These are phyloP conservation scores for Scaptomyza graminum DNA, from an alignment of 1,140 invertebrate genomes.

Conservation along the genomic window DNA sequence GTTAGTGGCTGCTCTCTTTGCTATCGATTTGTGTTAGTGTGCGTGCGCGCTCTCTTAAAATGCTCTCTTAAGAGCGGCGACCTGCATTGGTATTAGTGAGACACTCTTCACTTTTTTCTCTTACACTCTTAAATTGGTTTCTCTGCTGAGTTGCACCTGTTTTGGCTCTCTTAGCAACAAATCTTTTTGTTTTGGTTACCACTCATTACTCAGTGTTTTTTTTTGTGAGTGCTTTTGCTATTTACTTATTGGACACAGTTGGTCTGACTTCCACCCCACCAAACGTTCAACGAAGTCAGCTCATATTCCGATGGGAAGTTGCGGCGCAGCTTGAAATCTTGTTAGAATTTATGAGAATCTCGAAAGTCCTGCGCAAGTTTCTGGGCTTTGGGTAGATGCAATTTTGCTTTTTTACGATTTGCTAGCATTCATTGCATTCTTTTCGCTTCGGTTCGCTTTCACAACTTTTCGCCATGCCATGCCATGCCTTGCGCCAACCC, in stretches of 20 bases:
- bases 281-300: conserved; percentile 25
- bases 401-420: conserved; percentile 77
- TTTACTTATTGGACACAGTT: conserved; percentile 73
- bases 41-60: conserved; percentile 49
- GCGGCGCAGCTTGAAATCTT: conserved; percentile 75
- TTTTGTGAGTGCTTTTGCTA: conserved; percentile 45
- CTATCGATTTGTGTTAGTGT: conserved; percentile 46
- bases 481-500: conserved; percentile 13
- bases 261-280: conserved; percentile 19
- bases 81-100: conserved; percentile 58
- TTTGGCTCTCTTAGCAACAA: conserved; percentile 44
- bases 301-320: conserved; percentile 32
- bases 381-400: conserved; percentile 75
- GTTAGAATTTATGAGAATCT: conserved; percentile 82
- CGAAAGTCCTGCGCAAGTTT: conserved; percentile 79
- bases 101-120: conserved; percentile 37
- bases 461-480: conserved; percentile 42
- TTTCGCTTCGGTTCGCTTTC: conserved; percentile 60
- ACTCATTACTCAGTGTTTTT: conserved; percentile 30
- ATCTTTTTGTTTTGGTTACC: conserved; percentile 40
- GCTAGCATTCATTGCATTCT: conserved; percentile 56
- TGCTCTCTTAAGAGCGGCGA: conserved; percentile 51
- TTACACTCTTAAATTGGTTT: conserved; percentile 8
- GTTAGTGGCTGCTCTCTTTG: conserved; percentile 40
- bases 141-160: conserved; percentile 57